Conservation (phyloP, 2,113 vertebrate species). For the Lepus timidus region DNA sequence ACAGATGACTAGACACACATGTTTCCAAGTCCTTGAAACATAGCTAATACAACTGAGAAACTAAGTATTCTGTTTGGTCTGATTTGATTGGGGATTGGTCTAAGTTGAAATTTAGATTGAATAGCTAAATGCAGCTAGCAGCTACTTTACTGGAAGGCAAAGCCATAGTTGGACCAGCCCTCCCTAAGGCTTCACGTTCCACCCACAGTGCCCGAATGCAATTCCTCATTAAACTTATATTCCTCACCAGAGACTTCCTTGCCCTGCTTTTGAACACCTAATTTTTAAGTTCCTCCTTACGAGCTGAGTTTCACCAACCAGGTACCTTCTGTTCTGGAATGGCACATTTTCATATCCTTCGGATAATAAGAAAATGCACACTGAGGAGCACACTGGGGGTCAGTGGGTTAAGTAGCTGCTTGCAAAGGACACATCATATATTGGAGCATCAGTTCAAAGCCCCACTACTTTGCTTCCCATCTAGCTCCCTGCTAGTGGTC, state of each 20-base stretch:
- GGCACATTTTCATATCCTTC: not conserved
- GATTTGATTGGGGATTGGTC: not conserved
- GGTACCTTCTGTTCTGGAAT: not conserved
- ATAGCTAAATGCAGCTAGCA: not conserved
- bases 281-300: not conserved
- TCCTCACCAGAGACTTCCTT: not conserved
- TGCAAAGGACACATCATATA: too few relatives aligned
- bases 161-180: not conserved
- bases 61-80: not conserved
- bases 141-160: not conserved
- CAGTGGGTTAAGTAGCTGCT: too few relatives aligned
- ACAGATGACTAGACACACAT: not conserved
- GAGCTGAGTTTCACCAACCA: not conserved
- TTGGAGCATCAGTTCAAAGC: too few relatives aligned
- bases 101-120: constrained; percentile 4
- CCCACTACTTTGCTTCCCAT: too few relatives aligned
- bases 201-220: not conserved
- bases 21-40: not conserved
- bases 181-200: not conserved
- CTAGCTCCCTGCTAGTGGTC: too few relatives aligned
- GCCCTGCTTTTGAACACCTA: constrained; percentile 9
- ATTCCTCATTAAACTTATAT: not conserved
- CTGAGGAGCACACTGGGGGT: too few relatives aligned
- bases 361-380: not conserved
- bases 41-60: not conserved